Evolutionary conservation across 2,888 invertebrate genomes (phyloP).

Genomic region (Erebia palarica): DNA sequence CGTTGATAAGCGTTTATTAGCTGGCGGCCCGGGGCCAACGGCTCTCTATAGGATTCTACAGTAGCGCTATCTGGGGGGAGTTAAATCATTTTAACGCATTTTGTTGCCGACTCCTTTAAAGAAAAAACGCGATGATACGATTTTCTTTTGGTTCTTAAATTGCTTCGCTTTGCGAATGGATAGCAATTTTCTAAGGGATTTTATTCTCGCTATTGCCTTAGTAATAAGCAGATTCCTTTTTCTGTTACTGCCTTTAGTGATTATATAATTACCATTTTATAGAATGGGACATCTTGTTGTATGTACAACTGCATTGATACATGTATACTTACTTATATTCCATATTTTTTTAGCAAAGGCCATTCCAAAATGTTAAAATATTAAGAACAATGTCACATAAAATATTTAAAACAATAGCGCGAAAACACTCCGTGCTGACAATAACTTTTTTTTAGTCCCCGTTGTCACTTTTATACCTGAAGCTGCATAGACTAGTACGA

Average conservation of each 20-base stretch:
- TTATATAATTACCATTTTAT: neutral
- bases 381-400: too few species aligned
- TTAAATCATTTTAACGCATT: slow-evolving; percentile 82
- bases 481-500: too few species aligned
- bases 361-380: too few species aligned
- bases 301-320: too few species aligned
- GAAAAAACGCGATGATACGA: slow-evolving; percentile 67
- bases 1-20: slow-evolving; percentile 83
- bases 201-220: slow-evolving; percentile 14
- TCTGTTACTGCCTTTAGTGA: neutral
- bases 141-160: slow-evolving; percentile 66
- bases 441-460: too few species aligned
- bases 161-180: slow-evolving; percentile 52
- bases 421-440: too few species aligned
- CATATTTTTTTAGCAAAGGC: too few species aligned
- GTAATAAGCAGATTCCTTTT: neutral
- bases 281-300: neutral
- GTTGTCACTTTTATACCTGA: too few species aligned
- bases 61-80: slow-evolving; percentile 77
- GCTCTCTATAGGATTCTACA: slow-evolving; percentile 67
- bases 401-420: too few species aligned
- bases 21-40: slow-evolving; percentile 64
- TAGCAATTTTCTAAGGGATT: slow-evolving; percentile 43
- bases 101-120: slow-evolving; percentile 65
- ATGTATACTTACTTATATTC: too few species aligned